Evolutionary conservation across 1,140 invertebrate species (phyloP), one percentile per base, ranked within the genome.

Genomic region (Aphaenogaster rudis): DNA sequence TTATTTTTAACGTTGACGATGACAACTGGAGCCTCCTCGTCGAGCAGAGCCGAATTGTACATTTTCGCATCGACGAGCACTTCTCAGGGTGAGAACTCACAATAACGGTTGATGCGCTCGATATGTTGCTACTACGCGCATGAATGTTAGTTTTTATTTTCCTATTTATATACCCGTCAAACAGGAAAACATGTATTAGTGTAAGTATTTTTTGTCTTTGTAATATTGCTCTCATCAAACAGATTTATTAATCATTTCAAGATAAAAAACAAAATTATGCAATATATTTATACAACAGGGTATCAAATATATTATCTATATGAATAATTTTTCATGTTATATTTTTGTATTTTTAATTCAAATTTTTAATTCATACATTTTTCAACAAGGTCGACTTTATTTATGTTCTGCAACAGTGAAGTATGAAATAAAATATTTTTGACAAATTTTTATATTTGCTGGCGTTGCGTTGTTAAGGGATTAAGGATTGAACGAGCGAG

Each of bases 61-160:
- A 61, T 84, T 84, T 84, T 76, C 80, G 69, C 69, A 42, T 82
- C 67, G 69, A 82, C 28, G 69, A 74, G 57, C 69, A 39, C 69
- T 84, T 28, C 48, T 61, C 80, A 84, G 54, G 33, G 69, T 50
- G 80, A 63, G 69, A 84, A 84, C 33, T 84, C 69, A 71, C 67
- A 84, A 84, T 61, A 74, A 74, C 42, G 42, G 28, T 48, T 84
- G 69, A 50, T 84, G 28, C 42, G 80, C 80, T 61, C 69, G 69
- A 84, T 84, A 59, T 36, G 69, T 84, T 63, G 69, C 69, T 15
- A 28, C 67, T 45, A 9, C 48, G 9, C 13, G 48, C 63, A 36
- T 36, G 33, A 74, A 76, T 59, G 57, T 61, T 84, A 50, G 42
- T 13, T 84, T 74, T 76, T 63, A 48, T 28, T 69, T 28, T 42